A percentile compares a stretch with the other conserved stretches of the same genome.
Conservation (phyloP, 2,113 vertebrate species). For the Pipra filicauda region DNA sequence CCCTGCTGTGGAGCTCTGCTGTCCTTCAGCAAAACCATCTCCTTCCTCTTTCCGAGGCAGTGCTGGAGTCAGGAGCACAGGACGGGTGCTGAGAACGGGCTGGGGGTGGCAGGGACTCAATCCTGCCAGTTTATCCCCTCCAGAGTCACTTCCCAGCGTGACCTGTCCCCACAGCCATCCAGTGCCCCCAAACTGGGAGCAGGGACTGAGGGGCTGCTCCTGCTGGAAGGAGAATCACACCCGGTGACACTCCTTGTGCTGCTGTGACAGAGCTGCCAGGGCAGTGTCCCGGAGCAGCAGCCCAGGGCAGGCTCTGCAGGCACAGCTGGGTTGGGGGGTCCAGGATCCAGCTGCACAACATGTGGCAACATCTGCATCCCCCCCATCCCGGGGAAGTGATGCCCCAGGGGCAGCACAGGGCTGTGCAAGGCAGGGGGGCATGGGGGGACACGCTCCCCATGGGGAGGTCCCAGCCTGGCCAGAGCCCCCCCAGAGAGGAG, state of each 20-base stretch:
- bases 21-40: not conserved
- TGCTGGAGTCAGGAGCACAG: not conserved
- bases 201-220: fast-evolving
- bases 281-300: not conserved
- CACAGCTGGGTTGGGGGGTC: not conserved
- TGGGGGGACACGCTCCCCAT: not conserved
- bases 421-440: not conserved
- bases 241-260: not conserved
- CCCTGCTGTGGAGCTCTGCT: not conserved
- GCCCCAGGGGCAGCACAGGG: not conserved
- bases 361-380: not conserved
- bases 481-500: not conserved
- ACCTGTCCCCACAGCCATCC: not conserved
- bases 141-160: not conserved
- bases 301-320: not conserved
- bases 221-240: not conserved
- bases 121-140: not conserved
- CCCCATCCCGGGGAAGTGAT: fast-evolving
- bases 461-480: not conserved
- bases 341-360: constrained; percentile 8
- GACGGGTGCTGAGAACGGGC: not conserved
- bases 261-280: not conserved
- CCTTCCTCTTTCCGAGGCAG: not conserved
- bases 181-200: not conserved
- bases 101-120: not conserved